Percentiles rank a stretch among this genome's conserved stretches.
These are phyloP conservation scores for Rhyacophila brunnea DNA, from an alignment of 1,140 invertebrate species.

Conservation along the genomic window DNA sequence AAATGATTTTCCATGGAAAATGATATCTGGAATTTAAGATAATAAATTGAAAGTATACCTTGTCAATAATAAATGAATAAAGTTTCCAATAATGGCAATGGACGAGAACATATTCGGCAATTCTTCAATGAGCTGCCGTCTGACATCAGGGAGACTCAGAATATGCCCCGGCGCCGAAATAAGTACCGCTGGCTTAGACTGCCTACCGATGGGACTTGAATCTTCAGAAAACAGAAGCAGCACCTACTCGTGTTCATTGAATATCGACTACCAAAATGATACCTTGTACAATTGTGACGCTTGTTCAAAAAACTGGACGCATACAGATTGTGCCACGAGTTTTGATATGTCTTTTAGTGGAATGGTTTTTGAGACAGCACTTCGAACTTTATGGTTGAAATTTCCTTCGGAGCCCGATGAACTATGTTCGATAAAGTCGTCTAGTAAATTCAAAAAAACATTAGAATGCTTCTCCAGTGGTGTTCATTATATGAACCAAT, in stretches of 20 bases:
- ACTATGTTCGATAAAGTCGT: slow-evolving; percentile 36
- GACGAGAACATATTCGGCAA: too few species aligned
- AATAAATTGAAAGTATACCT: too few species aligned
- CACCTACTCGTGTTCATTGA: slow-evolving; percentile 43
- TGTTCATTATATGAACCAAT: slow-evolving; percentile 39
- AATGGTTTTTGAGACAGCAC: slow-evolving; percentile 44
- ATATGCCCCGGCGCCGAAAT: background rate
- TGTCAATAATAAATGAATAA: too few species aligned
- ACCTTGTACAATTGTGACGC: slow-evolving; percentile 45
- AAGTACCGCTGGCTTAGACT: slow-evolving; percentile 8
- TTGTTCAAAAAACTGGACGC: slow-evolving; percentile 41
- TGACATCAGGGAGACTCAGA: slow-evolving; percentile 10
- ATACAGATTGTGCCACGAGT: slow-evolving; percentile 41
- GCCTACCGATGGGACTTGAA: slow-evolving; percentile 4
- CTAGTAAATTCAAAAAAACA: slow-evolving; percentile 31
- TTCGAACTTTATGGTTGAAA: slow-evolving; percentile 48
- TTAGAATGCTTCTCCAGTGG: slow-evolving; percentile 42
- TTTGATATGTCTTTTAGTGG: slow-evolving; percentile 47
- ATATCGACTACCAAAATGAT: slow-evolving; percentile 49
- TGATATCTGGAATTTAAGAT: too few species aligned
- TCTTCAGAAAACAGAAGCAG: background rate
- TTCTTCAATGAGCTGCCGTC: background rate
- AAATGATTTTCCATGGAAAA: too few species aligned
- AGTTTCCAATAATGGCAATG: too few species aligned
- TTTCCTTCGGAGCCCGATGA: slow-evolving; percentile 36